Percentiles rank a stretch among this genome's conserved stretches.
These are phyloP conservation scores for Mythimna ferrago DNA, from an alignment of 2,888 invertebrate genomes.

Conservation along the genomic window DNA sequence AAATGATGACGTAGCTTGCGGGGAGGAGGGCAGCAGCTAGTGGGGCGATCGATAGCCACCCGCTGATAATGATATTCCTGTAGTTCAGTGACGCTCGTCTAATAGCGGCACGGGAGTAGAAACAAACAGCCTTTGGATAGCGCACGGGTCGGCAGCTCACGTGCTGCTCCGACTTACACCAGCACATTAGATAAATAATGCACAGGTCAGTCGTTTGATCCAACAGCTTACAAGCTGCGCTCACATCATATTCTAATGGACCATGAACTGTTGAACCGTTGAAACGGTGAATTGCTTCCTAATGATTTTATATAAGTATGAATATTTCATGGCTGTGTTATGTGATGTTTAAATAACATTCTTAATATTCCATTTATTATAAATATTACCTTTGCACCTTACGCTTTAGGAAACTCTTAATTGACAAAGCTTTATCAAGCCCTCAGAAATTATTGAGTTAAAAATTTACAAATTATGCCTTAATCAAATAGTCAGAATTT, in stretches of 20 bases:
- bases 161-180: conserved; percentile 72
- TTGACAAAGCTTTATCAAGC: not conserved
- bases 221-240: conserved; percentile 72
- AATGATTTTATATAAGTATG: conserved; percentile 23
- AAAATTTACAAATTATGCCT: not conserved
- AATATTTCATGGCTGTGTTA: conserved; percentile 14
- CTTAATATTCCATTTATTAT: not conserved
- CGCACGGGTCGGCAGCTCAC: conserved; percentile 84
- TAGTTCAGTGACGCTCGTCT: conserved; percentile 83
- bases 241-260: conserved; percentile 73
- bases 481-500: conserved; percentile 5
- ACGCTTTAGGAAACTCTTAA: not conserved
- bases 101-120: conserved; percentile 75
- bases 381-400: not conserved
- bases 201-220: conserved; percentile 79
- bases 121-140: conserved; percentile 77
- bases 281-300: conserved; percentile 49
- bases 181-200: conserved; percentile 67
- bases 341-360: conserved; percentile 1
- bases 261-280: conserved; percentile 54
- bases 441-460: not conserved
- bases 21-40: conserved; percentile 61
- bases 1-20: conserved; percentile 81
- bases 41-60: conserved; percentile 75
- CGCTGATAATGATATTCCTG: conserved; percentile 75